Evolutionary conservation across 2,113 vertebrate species (phyloP), one percentile per base, ranked within the genome.

Genomic region (Hippopotamus amphibius): DNA sequence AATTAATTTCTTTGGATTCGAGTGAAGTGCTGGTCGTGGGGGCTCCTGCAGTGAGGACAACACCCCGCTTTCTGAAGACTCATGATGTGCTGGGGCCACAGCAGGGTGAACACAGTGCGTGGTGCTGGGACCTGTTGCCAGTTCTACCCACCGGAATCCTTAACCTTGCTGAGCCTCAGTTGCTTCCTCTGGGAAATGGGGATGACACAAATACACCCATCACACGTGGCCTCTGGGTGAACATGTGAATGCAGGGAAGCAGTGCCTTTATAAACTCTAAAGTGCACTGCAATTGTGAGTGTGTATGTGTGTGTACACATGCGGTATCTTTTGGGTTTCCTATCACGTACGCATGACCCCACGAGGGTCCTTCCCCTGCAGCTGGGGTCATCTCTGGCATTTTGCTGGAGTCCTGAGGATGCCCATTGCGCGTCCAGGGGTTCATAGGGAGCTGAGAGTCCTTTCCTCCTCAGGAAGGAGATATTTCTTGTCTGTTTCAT

Each of bases 81-180:
- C 1, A 0, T 6, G 50, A 17, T 16, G 7, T 12, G 43, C 16
- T 3, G 0, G 41, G 15, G n/a, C 28, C 3, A 0, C 1, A 4
- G 17, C 17, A 30, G 28, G 30, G 19, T 9, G 9, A n/a, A 61
- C 19, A 11, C 2, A 8, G n/a, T 3, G 30, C 15, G 0, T 19
- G 43, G 17, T 24, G 16, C 3, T 16, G 19, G 33, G 28, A 48
- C 2, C 33, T 30, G 28, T 12, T 12, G n/a, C 59, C 22, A 4
- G 28, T 6, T 43, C 66, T 15, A 11, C n/a, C n/a, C 41, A 4
- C 30, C 12, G 10, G 46, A 61, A 59, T 71, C 74, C 13, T 46
- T 28, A 28, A 9, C 1, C 3, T n/a, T 30, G 17, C 15, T 79
- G 69, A 72, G 6, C 69, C 81, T 93, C 63, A 33, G 6, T 15